These are phyloP conservation scores for Psephotus haematonotus DNA, from an alignment of 2,113 vertebrate species.

Conservation along the genomic window DNA sequence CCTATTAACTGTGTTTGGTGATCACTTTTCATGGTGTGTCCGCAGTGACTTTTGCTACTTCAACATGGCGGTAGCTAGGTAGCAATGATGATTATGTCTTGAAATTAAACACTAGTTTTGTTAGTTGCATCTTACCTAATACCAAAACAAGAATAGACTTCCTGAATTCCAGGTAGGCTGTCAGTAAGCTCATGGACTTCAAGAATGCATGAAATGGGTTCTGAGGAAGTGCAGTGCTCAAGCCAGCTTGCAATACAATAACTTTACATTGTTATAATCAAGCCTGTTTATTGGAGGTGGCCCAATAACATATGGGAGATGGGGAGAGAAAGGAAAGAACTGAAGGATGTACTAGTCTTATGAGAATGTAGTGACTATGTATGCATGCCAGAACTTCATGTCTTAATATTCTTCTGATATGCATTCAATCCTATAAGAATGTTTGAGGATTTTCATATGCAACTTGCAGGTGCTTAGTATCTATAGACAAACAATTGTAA, in stretches of 20 bases:
- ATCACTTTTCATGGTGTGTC: background rate
- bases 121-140: background rate
- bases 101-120: background rate
- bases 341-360: background rate
- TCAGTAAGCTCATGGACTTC: background rate
- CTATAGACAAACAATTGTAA: background rate
- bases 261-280: background rate
- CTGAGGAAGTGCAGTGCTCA: background rate
- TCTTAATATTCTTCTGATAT: background rate
- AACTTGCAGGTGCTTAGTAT: background rate
- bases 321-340: background rate
- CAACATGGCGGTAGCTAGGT: background rate
- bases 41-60: background rate
- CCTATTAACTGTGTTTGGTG: background rate
- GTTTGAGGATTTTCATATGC: background rate
- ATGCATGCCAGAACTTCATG: background rate
- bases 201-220: background rate
- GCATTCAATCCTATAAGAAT: background rate
- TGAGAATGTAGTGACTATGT: rapidly evolving
- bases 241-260: background rate
- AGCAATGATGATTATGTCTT: background rate
- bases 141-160: background rate
- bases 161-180: background rate
- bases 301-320: background rate
- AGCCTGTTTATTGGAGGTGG: background rate